These are phyloP conservation scores for Heliornis fulica DNA, from an alignment of 2,113 vertebrate species.

Conservation along the genomic window DNA sequence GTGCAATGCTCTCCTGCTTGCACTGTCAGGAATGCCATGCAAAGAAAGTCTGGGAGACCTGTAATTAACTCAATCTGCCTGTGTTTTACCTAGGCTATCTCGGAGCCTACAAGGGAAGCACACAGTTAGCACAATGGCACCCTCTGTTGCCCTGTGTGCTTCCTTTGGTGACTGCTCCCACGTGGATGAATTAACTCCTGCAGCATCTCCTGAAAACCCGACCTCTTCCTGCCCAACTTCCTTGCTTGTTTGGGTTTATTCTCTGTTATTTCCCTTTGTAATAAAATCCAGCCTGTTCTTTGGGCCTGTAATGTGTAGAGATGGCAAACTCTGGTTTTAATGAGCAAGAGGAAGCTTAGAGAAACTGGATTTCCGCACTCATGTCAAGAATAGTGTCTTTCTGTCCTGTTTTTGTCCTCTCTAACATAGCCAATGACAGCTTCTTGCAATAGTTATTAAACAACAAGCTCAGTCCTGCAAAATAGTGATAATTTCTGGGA, in stretches of 20 bases:
- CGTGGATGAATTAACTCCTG: rapidly evolving
- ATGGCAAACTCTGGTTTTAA: not conserved
- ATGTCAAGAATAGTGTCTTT: not conserved
- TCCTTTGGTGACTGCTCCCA: not conserved
- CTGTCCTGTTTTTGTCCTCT: not conserved
- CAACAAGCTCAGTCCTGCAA: not conserved
- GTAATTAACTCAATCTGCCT: not conserved
- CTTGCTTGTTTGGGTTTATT: not conserved
- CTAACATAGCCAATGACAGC: not conserved
- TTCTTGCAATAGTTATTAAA: not conserved
- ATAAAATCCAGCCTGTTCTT: not conserved
- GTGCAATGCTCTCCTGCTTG: not conserved
- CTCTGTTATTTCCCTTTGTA: not conserved
- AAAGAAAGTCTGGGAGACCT: not conserved
- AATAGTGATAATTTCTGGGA: conserved; percentile 33
- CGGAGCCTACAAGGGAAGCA: not conserved
- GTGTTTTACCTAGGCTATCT: not conserved
- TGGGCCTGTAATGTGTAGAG: rapidly evolving
- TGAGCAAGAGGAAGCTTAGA: not conserved
- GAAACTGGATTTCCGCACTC: not conserved
- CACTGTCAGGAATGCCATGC: not conserved
- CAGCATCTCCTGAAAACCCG: not conserved
- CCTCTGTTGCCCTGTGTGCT: not conserved
- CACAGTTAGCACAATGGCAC: not conserved
- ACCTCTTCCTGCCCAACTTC: not conserved